Base-by-base conservation (phyloP, 2,888 invertebrate genomes). In the Tipula unca region DNA sequence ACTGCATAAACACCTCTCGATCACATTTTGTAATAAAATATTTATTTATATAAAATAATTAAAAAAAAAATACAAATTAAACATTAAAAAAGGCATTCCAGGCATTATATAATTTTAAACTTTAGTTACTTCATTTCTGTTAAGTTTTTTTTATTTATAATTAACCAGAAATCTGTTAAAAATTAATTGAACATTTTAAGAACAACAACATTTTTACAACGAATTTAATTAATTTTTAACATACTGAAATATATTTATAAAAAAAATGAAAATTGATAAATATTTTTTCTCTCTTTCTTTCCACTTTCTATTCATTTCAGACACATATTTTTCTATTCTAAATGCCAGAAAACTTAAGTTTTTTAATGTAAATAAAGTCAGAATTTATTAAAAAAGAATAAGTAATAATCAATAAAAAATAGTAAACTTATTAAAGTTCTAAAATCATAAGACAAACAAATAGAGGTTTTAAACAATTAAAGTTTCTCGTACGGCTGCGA, bases 401-500 rank as follows among this genome's bases (percentile, higher is more conserved):
- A 48, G 3, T 3, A 54, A 54, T 54, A 54, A 54, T 54, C 17
- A 54, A 17, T 54, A 54, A 17, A 54, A 69, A 25, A 10, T 69
- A 69, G 69, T 25, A 69, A 69, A 69, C 25, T 69, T 69, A 25
- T 25, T 69, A 69, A 69, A 69, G n/a, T 25, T 69, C 69, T 69
- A 69, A 25, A 69, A 20, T 69, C 69, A 69, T 69, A 69, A 69
- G 69, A 69, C 25, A 69, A 48, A 48, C 48, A 48, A 42, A 69
- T 10, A 69, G 69, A 69, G 69, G 25, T 69, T 69, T 25, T 69
- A 69, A 48, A 91, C 89, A 89, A 92, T 95, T 95, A 96, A 93
- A 97, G 95, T 94, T 96, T 96, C 94, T 96, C 96, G 92, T 96
- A 97, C 92, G 96, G 96, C 93, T 95, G 95, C 92, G 95, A 94